phyloP scores from a whole-genome alignment of 2,113 vertebrate genomes.

The Xiphophorus couchianus region DNA sequence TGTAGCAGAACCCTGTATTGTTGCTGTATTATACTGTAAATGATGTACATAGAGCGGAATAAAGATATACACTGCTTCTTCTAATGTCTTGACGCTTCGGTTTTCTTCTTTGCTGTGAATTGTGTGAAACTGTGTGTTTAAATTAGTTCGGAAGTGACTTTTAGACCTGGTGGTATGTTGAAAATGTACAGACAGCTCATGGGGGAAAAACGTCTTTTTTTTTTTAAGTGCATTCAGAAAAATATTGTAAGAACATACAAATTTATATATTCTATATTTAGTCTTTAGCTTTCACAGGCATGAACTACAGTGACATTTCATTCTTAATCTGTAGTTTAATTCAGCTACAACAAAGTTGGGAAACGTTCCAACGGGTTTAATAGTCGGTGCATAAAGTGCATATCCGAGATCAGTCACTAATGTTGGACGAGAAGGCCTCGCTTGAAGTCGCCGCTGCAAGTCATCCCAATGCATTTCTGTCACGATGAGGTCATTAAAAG shows the following conservation, averaged over 20 bases:
- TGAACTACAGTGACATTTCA: neutral
- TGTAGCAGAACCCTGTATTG: slow-evolving; percentile 71
- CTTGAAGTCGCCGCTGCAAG: too few relatives aligned
- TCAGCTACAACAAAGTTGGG: too few relatives aligned
- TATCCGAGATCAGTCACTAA: too few relatives aligned
- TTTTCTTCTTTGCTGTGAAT: neutral
- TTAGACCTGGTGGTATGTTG: neutral
- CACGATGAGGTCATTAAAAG: too few relatives aligned
- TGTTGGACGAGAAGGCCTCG: too few relatives aligned
- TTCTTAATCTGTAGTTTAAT: too few relatives aligned
- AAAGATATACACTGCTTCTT: slow-evolving; percentile 81
- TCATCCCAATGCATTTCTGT: too few relatives aligned
- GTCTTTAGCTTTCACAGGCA: neutral
- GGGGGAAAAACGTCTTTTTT: too few relatives aligned
- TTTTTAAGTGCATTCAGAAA: too few relatives aligned
- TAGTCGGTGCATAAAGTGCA: too few relatives aligned
- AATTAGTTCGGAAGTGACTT: neutral
- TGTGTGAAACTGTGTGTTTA: neutral
- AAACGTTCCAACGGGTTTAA: too few relatives aligned
- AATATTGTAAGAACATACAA: neutral
- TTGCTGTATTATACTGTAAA: slow-evolving; percentile 80
- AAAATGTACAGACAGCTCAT: too few relatives aligned
- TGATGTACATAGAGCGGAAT: slow-evolving; percentile 79
- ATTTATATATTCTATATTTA: neutral
- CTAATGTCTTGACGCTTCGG: slow-evolving; percentile 6